These are phyloP conservation scores for Callimorpha dominula DNA, from an alignment of 2,888 invertebrate genomes.

Conservation along the genomic window DNA sequence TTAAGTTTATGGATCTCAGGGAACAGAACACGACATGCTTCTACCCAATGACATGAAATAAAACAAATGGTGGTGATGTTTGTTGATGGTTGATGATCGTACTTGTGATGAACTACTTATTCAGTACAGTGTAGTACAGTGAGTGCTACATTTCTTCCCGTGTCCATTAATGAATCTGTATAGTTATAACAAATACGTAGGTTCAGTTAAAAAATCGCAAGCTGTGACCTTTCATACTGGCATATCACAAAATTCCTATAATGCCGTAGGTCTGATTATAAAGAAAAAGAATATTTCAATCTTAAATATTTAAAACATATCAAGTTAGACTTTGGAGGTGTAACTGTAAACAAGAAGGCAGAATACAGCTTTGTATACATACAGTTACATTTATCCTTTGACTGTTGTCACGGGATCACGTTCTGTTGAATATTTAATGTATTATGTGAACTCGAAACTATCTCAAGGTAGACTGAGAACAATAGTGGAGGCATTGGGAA, in stretches of 20 bases:
- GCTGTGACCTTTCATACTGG: too few species aligned
- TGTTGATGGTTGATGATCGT: neutral
- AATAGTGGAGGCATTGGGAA: conserved; percentile 23
- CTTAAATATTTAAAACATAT: neutral
- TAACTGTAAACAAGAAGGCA: conserved; percentile 13
- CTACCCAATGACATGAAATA: too few species aligned
- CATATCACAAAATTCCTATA: too few species aligned
- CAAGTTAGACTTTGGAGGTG: neutral
- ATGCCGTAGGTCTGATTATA: neutral
- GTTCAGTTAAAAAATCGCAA: too few species aligned
- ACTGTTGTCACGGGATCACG: conserved; percentile 20
- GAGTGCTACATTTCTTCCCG: neutral
- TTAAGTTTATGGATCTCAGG: neutral
- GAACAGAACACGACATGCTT: neutral
- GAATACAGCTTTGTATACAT: conserved; percentile 23
- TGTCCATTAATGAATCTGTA: too few species aligned
- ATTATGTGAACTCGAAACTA: conserved; percentile 31
- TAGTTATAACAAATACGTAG: neutral
- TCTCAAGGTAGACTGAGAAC: conserved; percentile 24
- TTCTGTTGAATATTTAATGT: conserved; percentile 45
- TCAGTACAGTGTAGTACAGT: neutral
- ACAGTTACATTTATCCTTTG: conserved; percentile 23
- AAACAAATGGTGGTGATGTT: neutral
- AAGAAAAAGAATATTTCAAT: neutral
- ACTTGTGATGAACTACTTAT: neutral